A percentile compares a stretch with the other conserved stretches of the same genome.
Conservation (phyloP, 1,140 invertebrate genomes). For the Drosophila novamexicana region DNA sequence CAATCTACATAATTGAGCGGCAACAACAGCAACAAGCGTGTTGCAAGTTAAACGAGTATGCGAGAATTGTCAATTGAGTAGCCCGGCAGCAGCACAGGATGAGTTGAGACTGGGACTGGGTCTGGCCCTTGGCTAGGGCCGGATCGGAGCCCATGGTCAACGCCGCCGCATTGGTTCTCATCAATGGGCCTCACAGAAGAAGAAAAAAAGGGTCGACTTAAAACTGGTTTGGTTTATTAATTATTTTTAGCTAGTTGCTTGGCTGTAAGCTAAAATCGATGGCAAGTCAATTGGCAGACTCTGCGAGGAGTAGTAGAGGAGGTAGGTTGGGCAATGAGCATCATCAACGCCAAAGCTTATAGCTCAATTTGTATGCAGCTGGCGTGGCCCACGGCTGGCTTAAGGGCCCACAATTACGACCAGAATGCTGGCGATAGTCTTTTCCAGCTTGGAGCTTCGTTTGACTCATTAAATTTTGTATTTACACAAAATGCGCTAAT, state of each 20-base stretch:
- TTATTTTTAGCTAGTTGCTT: conserved; percentile 70
- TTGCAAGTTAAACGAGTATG: conserved; percentile 76
- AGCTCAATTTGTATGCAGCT: conserved; percentile 79
- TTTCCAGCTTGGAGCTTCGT: conserved; percentile 10
- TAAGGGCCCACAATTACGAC: conserved; percentile 58
- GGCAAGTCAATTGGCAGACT: conserved; percentile 50
- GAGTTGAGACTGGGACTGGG: neutral
- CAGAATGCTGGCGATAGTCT: conserved; percentile 5
- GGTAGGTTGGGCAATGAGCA: conserved; percentile 19
- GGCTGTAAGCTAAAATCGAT: conserved; percentile 52
- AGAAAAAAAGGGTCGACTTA: conserved; percentile 1
- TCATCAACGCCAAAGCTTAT: conserved; percentile 70
- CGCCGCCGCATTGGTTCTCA: conserved; percentile 1
- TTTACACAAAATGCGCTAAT: conserved; percentile 77
- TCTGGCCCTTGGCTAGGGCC: neutral
- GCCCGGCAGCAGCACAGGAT: conserved; percentile 23
- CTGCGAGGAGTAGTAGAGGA: neutral
- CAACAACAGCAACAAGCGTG: conserved; percentile 62
- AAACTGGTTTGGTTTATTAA: conserved; percentile 80
- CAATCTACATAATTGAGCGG: conserved; percentile 76
- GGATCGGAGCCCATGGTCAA: conserved; percentile 7
- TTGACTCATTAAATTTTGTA: conserved; percentile 67
- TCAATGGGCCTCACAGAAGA: conserved; percentile 15
- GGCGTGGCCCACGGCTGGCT: conserved; percentile 58
- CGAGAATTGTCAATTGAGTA: conserved; percentile 76